Evolutionary conservation across 2,113 vertebrate species (phyloP).

Genomic region (Cynopterus brachyotis): DNA sequence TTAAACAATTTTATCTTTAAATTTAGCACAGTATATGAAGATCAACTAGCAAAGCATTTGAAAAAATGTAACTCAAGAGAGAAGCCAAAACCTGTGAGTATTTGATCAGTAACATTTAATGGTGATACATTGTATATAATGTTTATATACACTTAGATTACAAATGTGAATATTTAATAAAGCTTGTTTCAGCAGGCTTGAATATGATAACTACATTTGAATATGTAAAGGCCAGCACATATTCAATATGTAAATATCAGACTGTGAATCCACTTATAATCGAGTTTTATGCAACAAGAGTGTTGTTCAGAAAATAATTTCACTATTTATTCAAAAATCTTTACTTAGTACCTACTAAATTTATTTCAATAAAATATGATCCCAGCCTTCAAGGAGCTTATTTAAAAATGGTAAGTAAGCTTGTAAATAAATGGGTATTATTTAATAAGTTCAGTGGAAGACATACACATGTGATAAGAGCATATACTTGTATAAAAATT

Average conservation of each 20-base stretch:
- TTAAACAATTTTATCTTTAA: constrained; percentile 63
- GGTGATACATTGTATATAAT: not conserved
- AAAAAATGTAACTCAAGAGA: constrained; percentile 96
- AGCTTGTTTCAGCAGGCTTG: not conserved
- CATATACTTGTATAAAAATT: not conserved
- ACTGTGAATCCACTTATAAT: not conserved
- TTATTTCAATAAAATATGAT: constrained; percentile 26
- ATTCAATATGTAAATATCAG: too few relatives aligned
- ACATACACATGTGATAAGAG: not conserved
- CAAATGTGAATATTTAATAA: not conserved
- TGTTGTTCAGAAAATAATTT: constrained; percentile 7
- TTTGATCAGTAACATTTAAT: constrained; percentile 7
- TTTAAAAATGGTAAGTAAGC: constrained; percentile 7
- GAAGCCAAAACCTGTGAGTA: constrained; percentile 93
- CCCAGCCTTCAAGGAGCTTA: not conserved
- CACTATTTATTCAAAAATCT: constrained; percentile 1
- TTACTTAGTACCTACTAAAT: constrained; percentile 3
- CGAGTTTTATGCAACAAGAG: not conserved
- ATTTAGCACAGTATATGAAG: constrained; percentile 93
- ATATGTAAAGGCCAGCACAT: not conserved
- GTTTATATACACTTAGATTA: not conserved
- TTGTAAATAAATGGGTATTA: not conserved
- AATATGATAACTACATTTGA: not conserved
- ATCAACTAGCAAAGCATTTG: constrained; percentile 93
- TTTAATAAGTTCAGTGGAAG: not conserved